Evolutionary conservation across 2,888 invertebrate genomes (phyloP), one percentile per base, ranked within the genome.

Genomic region (Euzophera pinguis): DNA sequence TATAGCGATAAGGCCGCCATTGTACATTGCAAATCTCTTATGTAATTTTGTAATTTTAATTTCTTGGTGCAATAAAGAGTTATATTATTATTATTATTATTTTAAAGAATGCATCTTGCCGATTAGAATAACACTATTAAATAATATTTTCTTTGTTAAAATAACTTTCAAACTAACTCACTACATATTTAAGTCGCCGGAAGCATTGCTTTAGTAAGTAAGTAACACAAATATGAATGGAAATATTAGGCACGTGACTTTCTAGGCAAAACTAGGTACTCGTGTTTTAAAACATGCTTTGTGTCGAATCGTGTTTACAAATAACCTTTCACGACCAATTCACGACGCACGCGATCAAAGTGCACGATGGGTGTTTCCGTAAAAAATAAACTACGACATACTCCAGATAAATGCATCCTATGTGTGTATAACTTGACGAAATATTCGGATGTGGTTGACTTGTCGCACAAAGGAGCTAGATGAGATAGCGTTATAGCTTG

Each of bases 211-310:
- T n/a, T n/a, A n/a, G n/a, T n/a, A n/a, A n/a, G n/a, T n/a, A n/a
- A n/a, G n/a, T n/a, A n/a, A n/a, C n/a, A n/a, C n/a, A n/a, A n/a
- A n/a, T n/a, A n/a, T n/a, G n/a, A n/a, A n/a, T n/a, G n/a, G n/a
- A n/a, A n/a, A n/a, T 10, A 43, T n/a, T n/a, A 16, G 12, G 27
- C 80, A 81, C 78, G 81, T 80, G 77, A 69, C 71, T 22, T 17
- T 22, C 22, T 37, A 48, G 27, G 37, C 8, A 48, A 8, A 5
- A 13, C 37, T 22, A 27, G n/a, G 22, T 10, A 27, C 27, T 48
- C 48, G 48, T 37, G 70, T 76, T 81, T 79, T 69, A 74, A 83
- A 85, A 85, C 84, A 83, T 60, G 67, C 76, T 79, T 81, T 80
- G 75, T 80, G 73, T 64, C 63, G 61, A 63, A 59, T 54, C 61